phyloP scores from a whole-genome alignment of 2,888 invertebrate species.

The Callimorpha dominula region DNA sequence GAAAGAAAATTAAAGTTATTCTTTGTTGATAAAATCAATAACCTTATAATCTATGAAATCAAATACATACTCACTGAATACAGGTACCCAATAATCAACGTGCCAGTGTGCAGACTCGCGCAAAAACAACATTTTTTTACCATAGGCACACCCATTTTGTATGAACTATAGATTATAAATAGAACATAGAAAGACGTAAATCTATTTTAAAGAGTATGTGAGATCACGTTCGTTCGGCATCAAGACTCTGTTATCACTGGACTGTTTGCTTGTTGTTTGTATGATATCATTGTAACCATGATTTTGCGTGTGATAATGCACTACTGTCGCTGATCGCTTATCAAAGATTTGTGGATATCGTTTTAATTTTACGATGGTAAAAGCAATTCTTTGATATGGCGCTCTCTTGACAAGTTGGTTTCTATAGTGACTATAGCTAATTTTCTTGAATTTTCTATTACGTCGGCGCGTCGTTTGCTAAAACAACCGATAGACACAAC shows the following conservation, averaged over 20 bases:
- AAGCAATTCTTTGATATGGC: background rate
- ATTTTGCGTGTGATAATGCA: constrained; percentile 50
- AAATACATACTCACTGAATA: constrained; percentile 71
- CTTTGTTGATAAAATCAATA: background rate
- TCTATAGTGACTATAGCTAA: background rate
- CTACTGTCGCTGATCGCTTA: constrained; percentile 17
- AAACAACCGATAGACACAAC: too few species aligned
- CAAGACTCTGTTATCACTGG: constrained; percentile 49
- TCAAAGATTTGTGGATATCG: constrained; percentile 8
- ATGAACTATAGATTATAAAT: constrained; percentile 36
- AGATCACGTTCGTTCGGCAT: constrained; percentile 38
- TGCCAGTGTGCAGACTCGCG: constrained; percentile 72
- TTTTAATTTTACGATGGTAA: constrained; percentile 2
- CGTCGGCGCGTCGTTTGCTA: too few species aligned
- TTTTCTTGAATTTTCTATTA: background rate
- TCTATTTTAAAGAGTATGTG: constrained; percentile 26
- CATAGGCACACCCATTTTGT: constrained; percentile 77
- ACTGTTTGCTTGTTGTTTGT: constrained; percentile 26
- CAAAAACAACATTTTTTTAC: constrained; percentile 76
- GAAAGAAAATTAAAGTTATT: background rate
- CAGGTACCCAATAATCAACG: constrained; percentile 76
- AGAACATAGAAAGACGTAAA: constrained; percentile 29
- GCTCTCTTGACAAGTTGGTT: background rate
- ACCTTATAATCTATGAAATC: background rate
- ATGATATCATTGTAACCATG: constrained; percentile 41